Conservation (phyloP, 2,797 vertebrate genomes). For the Sarcophilus harrisii region DNA sequence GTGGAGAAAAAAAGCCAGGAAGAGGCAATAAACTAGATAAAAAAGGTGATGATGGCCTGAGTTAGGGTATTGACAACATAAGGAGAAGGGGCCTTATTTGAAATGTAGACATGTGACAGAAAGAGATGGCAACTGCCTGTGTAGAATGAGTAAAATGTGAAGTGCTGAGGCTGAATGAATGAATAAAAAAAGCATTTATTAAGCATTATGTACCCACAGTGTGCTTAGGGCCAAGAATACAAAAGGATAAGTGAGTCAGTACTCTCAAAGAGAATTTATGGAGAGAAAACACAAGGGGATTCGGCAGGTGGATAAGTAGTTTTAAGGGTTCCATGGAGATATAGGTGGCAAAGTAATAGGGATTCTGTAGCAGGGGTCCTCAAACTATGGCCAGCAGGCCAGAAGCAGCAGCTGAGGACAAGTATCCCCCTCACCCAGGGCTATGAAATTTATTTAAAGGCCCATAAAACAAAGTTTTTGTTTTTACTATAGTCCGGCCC, state of each 20-base stretch:
- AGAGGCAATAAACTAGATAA: not conserved
- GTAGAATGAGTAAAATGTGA: not conserved
- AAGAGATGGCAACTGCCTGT: not conserved
- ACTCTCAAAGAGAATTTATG: not conserved
- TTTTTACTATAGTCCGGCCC: too few species aligned
- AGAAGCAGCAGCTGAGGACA: too few species aligned
- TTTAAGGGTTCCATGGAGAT: not conserved
- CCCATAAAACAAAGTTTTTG: too few species aligned
- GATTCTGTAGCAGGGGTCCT: too few species aligned
- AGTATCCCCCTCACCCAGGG: too few species aligned
- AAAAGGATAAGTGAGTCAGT: not conserved
- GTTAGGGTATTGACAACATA: not conserved
- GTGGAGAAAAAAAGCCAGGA: not conserved
- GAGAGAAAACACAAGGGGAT: not conserved
- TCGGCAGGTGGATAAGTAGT: not conserved
- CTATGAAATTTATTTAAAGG: too few species aligned
- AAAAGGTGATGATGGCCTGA: not conserved
- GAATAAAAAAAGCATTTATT: not conserved
- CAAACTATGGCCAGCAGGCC: too few species aligned
- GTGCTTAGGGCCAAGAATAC: not conserved
- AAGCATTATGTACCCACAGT: not conserved
- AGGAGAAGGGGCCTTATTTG: not conserved
- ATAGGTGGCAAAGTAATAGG: not conserved
- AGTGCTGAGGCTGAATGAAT: not conserved
- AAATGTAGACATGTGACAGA: not conserved